Base-by-base conservation (phyloP, 2,797 vertebrate genomes). In the Enteromius viviparus region DNA sequence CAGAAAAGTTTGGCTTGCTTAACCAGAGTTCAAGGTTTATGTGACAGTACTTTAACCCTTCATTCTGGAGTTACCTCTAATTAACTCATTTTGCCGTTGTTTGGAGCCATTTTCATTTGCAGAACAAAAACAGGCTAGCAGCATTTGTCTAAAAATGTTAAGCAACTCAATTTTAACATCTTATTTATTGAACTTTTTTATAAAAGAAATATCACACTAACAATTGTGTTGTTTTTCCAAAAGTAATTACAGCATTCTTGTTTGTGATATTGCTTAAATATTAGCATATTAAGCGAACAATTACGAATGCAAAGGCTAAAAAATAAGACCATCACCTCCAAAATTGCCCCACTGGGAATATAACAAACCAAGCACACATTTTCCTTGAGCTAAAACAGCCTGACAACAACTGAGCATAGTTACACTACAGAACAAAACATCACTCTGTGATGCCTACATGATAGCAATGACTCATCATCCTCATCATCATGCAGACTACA, bases 391-490 rank as follows among this genome's bases (percentile, higher is more conserved):
- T 58, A 60, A 60, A 76, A 42, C 14, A 60, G 74, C 34, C 17
- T 42, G 34, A 42, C n/a, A 76, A 42, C 53, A 60, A 26, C 53
- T 6, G 21, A 23, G 19, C 72, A 74, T 37, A 37, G 51, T 55
- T 37, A 8, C 17, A 60, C n/a, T 58, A 42, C 74, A 76, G 53
- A 42, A 76, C n/a, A 42, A 76, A 58, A 37, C 74, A 40, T 76
- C 34, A 60, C 74, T 23, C n/a, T 17, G 19, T 19, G 34, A 15
- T 32, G n/a, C 37, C 37, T 76, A 60, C 74, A 76, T 60, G 53
- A 76, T 42, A 76, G 7, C 34, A 37, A 23, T 79, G 21, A 82
- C 6, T 47, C 72, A 83, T 70, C 29, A 45, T 69, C 19, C 47
- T 68, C 26, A 29, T 66, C n/a, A 19, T 70, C 11, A 60, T 47